Evolutionary conservation across 2,113 vertebrate species (phyloP), one percentile per base, ranked within the genome.

Genomic region (Tragelaphus strepsiceros): DNA sequence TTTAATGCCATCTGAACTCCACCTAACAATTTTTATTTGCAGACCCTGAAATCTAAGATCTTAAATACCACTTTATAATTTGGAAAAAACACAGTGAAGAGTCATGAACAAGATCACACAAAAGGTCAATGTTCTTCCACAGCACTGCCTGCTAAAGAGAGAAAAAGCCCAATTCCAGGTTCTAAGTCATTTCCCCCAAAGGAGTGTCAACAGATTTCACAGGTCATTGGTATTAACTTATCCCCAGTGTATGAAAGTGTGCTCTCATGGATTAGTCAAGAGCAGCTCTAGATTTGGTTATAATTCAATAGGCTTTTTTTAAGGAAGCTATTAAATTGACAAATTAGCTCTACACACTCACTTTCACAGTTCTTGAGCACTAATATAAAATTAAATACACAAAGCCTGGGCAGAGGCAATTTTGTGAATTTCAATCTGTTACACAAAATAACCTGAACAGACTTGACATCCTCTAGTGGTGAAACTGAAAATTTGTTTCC

Each of bases 381-480:
- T 2, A 87, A 22, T 78, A 54, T 21, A 88, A 81, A 56, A 61
- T 64, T 67, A 82, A 67, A 80, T 30, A 67, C 4, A 30, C 7
- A 88, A 62, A 91, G 62, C 49, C 19, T 43, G 5, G 61, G 64
- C 64, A 67, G 28, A 87, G 56, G 51, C 39, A 93, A 71, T 84
- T 97, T 61, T 39, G 78, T 88, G 85, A 74, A 16, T 54, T 94
- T 82, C 51, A 61, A 32, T 62, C 86, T 87, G 28, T 6, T 16
- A 7, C 32, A 85, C 85, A 71, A 95, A 93, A 77, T 22, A 32
- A 39, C 64, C 30, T 35, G 59, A 71, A 64, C 96, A 95, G 26
- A 88, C 85, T 80, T 83, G 81, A 97, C 83, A 86, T 97, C 98
- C 98, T 98, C 97, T 98, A 98, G 98, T 98, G 98, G 98, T 26